phyloP scores from a whole-genome alignment of 1,140 invertebrate species.

The Manduca sexta region DNA sequence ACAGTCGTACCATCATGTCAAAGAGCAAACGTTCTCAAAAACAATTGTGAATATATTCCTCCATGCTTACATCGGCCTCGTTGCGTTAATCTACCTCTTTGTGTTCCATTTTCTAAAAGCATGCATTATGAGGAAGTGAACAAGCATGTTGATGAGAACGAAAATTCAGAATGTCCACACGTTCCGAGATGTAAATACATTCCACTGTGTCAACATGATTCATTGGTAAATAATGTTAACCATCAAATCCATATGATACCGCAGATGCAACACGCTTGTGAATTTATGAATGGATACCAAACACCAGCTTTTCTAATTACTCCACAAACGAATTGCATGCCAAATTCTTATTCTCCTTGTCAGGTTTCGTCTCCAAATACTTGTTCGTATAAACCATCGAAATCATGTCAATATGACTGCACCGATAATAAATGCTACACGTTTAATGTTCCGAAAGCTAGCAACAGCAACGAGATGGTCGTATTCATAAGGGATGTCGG shows the following conservation, averaged over 20 bases:
- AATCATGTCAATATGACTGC: slow-evolving; percentile 49
- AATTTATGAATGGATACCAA: slow-evolving; percentile 28
- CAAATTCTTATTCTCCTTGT: slow-evolving; percentile 28
- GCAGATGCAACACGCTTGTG: slow-evolving; percentile 30
- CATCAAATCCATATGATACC: slow-evolving; percentile 20
- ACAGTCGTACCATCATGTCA: slow-evolving; percentile 58
- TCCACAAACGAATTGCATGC: slow-evolving; percentile 21
- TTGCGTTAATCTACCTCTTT: slow-evolving; percentile 56
- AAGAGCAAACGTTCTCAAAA: slow-evolving; percentile 46
- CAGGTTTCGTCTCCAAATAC: slow-evolving; percentile 15
- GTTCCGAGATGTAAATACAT: slow-evolving; percentile 29
- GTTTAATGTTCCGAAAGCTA: slow-evolving; percentile 8
- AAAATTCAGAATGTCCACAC: slow-evolving; percentile 25
- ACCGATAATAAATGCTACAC: slow-evolving; percentile 18
- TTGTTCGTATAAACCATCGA: slow-evolving; percentile 29
- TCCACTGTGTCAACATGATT: slow-evolving; percentile 24
- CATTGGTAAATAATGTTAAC: slow-evolving; percentile 15
- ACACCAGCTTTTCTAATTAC: slow-evolving; percentile 26
- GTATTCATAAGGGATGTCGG: slow-evolving; percentile 60
- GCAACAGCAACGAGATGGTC: slow-evolving; percentile 30
- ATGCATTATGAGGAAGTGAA: slow-evolving; percentile 35
- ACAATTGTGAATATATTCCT: slow-evolving; percentile 55
- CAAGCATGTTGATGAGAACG: slow-evolving; percentile 23
- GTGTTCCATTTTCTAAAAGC: slow-evolving; percentile 44
- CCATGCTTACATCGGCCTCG: slow-evolving; percentile 54